Percentiles rank a stretch among this genome's conserved stretches.
These are phyloP conservation scores for Globia sparganii DNA, from an alignment of 2,888 invertebrate genomes.

Conservation along the genomic window DNA sequence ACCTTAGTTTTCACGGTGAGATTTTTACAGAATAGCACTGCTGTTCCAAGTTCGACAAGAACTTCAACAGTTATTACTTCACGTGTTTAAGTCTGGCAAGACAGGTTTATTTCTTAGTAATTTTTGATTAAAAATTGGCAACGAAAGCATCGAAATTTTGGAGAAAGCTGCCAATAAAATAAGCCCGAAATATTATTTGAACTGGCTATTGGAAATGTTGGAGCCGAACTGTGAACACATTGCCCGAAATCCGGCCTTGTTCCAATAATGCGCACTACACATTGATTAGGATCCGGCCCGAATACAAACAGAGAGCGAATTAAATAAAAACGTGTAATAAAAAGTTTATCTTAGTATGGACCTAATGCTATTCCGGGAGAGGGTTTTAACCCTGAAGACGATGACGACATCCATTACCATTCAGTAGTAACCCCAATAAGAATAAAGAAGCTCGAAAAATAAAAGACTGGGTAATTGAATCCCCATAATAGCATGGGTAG, in stretches of 20 bases:
- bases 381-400: constrained; percentile 71
- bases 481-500: constrained; percentile 80
- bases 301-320: constrained; percentile 66
- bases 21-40: too few relatives aligned
- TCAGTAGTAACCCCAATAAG: constrained; percentile 74
- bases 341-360: constrained; percentile 70
- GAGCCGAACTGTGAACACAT: constrained; percentile 36
- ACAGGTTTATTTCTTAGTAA: neutral
- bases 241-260: constrained; percentile 42
- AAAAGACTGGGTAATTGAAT: constrained; percentile 84
- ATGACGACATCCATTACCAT: constrained; percentile 75
- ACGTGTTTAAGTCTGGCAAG: constrained; percentile 5
- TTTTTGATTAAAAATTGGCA: constrained; percentile 26
- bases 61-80: neutral
- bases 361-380: constrained; percentile 69
- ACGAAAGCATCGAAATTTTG: neutral
- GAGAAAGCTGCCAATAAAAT: constrained; percentile 42
- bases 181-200: constrained; percentile 36
- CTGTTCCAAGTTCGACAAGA: neutral
- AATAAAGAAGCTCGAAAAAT: constrained; percentile 81
- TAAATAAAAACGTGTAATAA: constrained; percentile 71
- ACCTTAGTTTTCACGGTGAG: too few relatives aligned
- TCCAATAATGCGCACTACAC: constrained; percentile 59
- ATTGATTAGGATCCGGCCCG: constrained; percentile 65
- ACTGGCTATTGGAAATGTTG: constrained; percentile 36